Base-by-base conservation (phyloP, 2,797 vertebrate genomes). In the Gallinago solitaria region DNA sequence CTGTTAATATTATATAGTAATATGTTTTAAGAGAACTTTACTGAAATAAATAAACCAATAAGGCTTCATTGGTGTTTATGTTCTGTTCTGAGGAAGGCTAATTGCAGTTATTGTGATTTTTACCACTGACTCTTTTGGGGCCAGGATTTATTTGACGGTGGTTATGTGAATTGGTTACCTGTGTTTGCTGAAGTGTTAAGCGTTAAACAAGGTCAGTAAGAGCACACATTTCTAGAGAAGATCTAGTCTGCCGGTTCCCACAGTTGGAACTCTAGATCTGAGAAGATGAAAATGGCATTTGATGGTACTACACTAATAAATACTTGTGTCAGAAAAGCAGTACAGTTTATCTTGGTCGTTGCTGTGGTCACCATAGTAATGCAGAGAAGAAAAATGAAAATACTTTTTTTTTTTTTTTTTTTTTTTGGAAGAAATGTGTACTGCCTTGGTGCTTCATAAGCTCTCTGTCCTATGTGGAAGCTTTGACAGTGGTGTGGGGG, bases 11-110 rank as follows among this genome's bases (percentile, higher is more conserved):
- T 93, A 6, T 24, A 51, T 78, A 86, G 51, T 80, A 76, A 85
- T 80, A 75, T 17, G 51, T 90, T 84, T 71, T 85, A 85, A 95
- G 74, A 91, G 16, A 68, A 84, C 53, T 57, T 84, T 16, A 76
- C 64, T 77, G 47, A 73, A 92, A 93, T 91, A 93, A 97, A 96
- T 87, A 95, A 95, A 95, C 12, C 32, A 1, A 6, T 67, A 83
- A 87, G n/a, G 8, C 50, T 87, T 89, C 7, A 9, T 9, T 91
- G 64, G 30, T 84, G 24, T 48, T 78, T 54, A n/a, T 80, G 5
- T 45, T 86, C 33, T 53, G 0, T 92, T 89, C 47, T 63, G 37
- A 73, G 20, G 32, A 79, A 73, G 61, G 39, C 35, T 74, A 18
- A 30, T 65, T 20, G 9, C 8, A 4, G 12, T 16, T 41, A 4